These are phyloP conservation scores for Nemurella pictetii DNA, from an alignment of 2,888 invertebrate species.

Conservation along the genomic window DNA sequence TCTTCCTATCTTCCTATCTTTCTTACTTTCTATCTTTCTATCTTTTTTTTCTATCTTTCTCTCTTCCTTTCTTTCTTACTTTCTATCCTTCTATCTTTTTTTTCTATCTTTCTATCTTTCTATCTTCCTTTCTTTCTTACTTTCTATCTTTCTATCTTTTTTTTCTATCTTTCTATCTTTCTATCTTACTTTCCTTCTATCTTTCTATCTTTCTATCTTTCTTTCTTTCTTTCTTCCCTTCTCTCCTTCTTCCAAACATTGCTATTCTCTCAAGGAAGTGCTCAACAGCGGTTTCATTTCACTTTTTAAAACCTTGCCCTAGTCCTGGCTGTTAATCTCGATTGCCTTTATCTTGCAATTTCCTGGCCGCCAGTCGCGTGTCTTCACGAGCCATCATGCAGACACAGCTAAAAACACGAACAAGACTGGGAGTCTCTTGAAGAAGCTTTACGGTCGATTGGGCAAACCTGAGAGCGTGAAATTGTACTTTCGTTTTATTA, in stretches of 20 bases:
- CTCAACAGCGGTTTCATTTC: neutral
- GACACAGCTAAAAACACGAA: too few species aligned
- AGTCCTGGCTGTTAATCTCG: too few species aligned
- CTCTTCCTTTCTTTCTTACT: constrained; percentile 11
- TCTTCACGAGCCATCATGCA: too few species aligned
- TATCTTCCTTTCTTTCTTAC: neutral
- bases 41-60: constrained; percentile 30
- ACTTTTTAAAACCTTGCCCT: constrained; percentile 21
- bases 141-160: neutral
- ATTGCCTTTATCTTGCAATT: neutral
- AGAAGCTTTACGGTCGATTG: neutral
- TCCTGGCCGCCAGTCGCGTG: neutral
- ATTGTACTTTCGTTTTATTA: neutral
- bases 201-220: constrained; percentile 21
- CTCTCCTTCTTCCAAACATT: constrained; percentile 18
- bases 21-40: constrained; percentile 34
- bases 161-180: neutral
- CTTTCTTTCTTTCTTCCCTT: constrained; percentile 28
- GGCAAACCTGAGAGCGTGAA: neutral
- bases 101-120: constrained; percentile 11
- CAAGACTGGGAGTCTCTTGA: too few species aligned
- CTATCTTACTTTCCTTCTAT: constrained; percentile 3
- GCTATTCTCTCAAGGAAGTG: neutral
- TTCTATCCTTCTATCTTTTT: constrained; percentile 5
- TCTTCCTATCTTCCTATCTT: constrained; percentile 10